Percentiles rank a stretch among this genome's conserved stretches.
Conservation (phyloP, 2,797 vertebrate genomes). For the Pelobates cultripes region DNA sequence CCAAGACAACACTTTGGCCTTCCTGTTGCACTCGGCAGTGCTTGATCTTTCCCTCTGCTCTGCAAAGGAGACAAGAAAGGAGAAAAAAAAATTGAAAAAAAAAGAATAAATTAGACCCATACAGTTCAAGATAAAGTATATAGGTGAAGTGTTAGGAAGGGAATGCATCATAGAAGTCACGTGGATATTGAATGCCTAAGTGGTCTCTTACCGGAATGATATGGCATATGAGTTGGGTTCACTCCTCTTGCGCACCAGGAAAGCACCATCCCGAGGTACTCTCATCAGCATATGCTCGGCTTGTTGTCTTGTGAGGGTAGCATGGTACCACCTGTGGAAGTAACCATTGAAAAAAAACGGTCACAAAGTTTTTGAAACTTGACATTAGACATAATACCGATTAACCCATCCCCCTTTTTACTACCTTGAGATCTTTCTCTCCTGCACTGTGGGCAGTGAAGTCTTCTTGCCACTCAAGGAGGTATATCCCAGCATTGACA, state of each 20-base stretch:
- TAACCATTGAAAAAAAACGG: background rate
- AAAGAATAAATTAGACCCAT: background rate
- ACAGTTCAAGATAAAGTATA: no score
- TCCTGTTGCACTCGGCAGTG: conserved; percentile 97
- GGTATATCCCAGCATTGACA: no score
- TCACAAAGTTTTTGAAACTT: no score
- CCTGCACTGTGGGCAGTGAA: no score
- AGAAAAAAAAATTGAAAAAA: background rate
- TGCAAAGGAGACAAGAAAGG: conserved; percentile 57
- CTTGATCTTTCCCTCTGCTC: conserved; percentile 98
- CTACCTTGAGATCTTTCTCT: no score
- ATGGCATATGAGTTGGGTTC: conserved; percentile 96
- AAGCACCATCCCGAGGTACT: conserved; percentile 94
- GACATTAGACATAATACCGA: no score
- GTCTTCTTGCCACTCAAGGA: no score
- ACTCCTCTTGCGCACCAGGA: conserved; percentile 91
- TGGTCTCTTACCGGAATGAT: conserved; percentile 86
- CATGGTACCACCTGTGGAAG: conserved; percentile 90
- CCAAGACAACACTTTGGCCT: conserved; percentile 90
- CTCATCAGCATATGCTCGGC: conserved; percentile 98
- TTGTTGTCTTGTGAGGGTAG: conserved; percentile 88
- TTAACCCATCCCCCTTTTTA: no score
- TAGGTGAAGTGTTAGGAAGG: background rate
- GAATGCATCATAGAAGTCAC: background rate
- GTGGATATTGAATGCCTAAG: background rate